Base-by-base conservation (phyloP, 2,888 invertebrate species). In the Epistrophe eligans region DNA sequence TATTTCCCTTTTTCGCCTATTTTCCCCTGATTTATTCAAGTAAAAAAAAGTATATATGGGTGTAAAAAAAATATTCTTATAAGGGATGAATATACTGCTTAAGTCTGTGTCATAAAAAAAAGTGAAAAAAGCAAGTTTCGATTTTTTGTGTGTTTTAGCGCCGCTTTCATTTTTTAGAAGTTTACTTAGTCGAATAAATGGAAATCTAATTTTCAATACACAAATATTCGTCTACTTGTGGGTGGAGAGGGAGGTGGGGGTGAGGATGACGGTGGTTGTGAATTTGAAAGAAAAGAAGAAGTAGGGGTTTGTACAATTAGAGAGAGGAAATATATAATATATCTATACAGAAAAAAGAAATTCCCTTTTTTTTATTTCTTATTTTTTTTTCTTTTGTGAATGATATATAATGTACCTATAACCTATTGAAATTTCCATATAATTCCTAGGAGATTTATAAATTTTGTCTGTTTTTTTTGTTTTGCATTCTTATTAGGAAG, bases 151-250 rank as follows among this genome's bases (percentile, higher is more conserved):
- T 45, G 45, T 45, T 45, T 45, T n/a, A 45, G n/a, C 45, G 45
- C 45, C n/a, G 8, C n/a, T n/a, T 45, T 45, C n/a, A n/a, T n/a
- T 45, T n/a, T 45, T 45, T 8, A 45, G n/a, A n/a, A 45, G 43
- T 43, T 45, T 15, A 45, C n/a, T n/a, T n/a, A n/a, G n/a, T n/a
- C 45, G 45, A 45, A 45, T 45, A 45, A 45, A 45, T 45, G 45
- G n/a, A 45, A 45, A 45, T 45, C 45, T n/a, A n/a, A 45, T 45
- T 45, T 45, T n/a, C 45, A 45, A 45, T n/a, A n/a, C 45, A 45
- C 8, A 45, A n/a, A 45, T 45, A 7, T 40, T 13, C 40, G 40
- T 40, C 5, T 13, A 15, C 6, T 15, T 1, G 15, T 5, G 43
- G 15, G 43, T 1, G 43, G 13, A 7, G 2, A n/a, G n/a, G 13